Evolutionary conservation across 1,140 invertebrate genomes (phyloP).

Genomic region (Lepidurus arcticus): DNA sequence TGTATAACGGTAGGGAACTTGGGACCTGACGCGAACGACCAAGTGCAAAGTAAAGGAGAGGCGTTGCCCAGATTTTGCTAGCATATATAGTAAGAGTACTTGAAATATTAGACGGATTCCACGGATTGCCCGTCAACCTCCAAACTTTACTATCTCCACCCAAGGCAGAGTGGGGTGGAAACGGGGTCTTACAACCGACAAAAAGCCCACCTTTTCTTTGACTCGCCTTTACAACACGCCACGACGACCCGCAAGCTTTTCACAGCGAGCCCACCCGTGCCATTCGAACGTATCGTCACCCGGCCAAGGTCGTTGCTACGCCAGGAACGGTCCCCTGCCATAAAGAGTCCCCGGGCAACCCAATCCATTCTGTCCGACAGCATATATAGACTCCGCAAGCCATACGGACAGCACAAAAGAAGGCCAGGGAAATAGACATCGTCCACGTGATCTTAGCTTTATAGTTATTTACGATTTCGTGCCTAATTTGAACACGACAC

Average conservation of each 20-base stretch:
- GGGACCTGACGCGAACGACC: too few species aligned
- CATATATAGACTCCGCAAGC: too few species aligned
- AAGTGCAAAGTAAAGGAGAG: not conserved
- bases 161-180: not conserved
- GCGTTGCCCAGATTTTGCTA: not conserved
- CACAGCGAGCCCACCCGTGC: constrained; percentile 16
- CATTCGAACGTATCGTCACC: not conserved
- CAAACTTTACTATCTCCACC: not conserved
- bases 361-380: not conserved
- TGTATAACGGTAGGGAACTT: too few species aligned
- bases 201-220: not conserved
- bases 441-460: too few species aligned
- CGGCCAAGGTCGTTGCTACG: not conserved
- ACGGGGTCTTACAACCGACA: not conserved
- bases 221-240: not conserved
- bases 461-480: too few species aligned
- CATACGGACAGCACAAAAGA: too few species aligned
- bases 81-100: not conserved
- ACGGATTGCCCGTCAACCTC: not conserved
- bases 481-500: too few species aligned
- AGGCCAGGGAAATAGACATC: too few species aligned
- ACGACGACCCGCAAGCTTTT: not conserved
- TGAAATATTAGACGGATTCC: not conserved
- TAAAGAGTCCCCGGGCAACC: not conserved
- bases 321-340: not conserved